Conservation (phyloP, 2,113 vertebrate genomes). For the Gymnorhina tibicen region DNA sequence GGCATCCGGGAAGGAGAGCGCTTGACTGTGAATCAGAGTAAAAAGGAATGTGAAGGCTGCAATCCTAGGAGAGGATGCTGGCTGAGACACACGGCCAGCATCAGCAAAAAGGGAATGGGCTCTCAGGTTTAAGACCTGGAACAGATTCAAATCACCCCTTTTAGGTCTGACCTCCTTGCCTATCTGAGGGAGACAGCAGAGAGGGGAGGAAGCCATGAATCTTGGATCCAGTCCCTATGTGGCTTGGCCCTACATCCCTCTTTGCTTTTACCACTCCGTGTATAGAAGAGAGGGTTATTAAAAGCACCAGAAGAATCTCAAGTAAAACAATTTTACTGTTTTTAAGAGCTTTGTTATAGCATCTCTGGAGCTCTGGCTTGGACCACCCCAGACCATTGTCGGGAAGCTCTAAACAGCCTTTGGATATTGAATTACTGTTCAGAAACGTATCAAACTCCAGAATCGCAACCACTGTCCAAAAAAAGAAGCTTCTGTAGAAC, state of each 20-base stretch:
- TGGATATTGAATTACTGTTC: background rate
- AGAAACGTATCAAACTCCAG: background rate
- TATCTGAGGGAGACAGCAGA: background rate
- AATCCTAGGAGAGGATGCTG: background rate
- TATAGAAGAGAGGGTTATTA: background rate
- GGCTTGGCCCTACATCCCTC: background rate
- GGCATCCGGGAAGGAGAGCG: background rate
- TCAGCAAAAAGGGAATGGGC: background rate
- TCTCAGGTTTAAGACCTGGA: constrained; percentile 25
- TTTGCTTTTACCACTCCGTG: background rate
- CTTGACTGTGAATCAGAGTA: background rate
- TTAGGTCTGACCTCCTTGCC: constrained; percentile 5
- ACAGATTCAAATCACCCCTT: constrained; percentile 3
- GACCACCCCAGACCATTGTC: background rate
- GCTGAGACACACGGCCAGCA: background rate
- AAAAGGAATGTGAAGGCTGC: background rate
- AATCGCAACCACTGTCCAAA: background rate
- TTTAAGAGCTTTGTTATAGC: background rate
- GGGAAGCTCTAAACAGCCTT: background rate
- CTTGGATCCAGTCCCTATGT: background rate
- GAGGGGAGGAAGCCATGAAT: background rate
- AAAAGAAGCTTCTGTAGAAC: background rate
- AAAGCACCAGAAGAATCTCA: constrained; percentile 1
- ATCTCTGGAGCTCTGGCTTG: background rate
- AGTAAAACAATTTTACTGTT: background rate